Evolutionary conservation across 2,797 vertebrate genomes (phyloP), one percentile per base, ranked within the genome.

Genomic region (Fistularia commersonii): DNA sequence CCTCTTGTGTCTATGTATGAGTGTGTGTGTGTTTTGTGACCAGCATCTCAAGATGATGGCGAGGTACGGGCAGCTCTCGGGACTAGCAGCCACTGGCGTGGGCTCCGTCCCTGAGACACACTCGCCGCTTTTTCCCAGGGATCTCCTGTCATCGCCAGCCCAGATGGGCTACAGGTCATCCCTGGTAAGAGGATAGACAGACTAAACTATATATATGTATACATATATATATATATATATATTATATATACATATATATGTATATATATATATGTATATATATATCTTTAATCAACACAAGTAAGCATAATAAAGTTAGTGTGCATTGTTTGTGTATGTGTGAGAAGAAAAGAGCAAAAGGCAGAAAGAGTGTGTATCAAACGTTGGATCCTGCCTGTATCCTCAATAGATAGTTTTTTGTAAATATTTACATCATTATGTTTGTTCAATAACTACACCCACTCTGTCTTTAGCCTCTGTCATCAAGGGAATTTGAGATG

Each of bases 41-140:
- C 86, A 89, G 90, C 84, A 84, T 89, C 88, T 89, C 86, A 90
- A 89, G 88, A 91, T 87, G 87, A 91, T 89, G 87, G 83, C 86
- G 86, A 88, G 77, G 81, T 88, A 82, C 80, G 86, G 87, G 83
- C 88, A 90, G 88, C 88, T 88, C 87, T 89, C 84, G 79, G 87
- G 87, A 86, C 86, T 87, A 86, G 88, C 88, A 88, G 85, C 89
- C 82, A 86, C 81, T 87, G 87, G 86, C 81, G 84, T 88, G 83
- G 87, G 88, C 87, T 88, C 84, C 86, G 79, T 90, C 81, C 87
- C 84, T 69, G 87, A 87, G 87, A 85, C 84, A 81, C 86, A 87
- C 84, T 89, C 88, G 76, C 86, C 80, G 82, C 86, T 89, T 85
- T 90, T 85, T 85, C 87, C 88, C 84, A 86, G 81, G 84, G 86